Base-by-base conservation (phyloP, 2,888 invertebrate genomes). In the Pachliopta kotzebuea region DNA sequence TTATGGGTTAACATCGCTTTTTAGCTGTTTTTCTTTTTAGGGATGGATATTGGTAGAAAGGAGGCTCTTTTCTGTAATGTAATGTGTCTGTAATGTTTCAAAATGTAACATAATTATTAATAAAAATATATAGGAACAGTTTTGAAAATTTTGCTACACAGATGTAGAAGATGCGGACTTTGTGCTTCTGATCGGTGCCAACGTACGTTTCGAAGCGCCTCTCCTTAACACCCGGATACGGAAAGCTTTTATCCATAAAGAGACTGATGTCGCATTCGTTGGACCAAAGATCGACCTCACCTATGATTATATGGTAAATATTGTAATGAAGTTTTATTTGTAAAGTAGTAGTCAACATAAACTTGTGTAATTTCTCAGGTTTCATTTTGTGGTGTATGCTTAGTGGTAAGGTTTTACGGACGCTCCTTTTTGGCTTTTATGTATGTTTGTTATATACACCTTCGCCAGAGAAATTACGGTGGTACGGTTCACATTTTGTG, bases 161-260 rank as follows among this genome's bases (percentile, higher is more conserved):
- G 95, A 95, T 56, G 93, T 99, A 31, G 99, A 99, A 86, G 96
- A 98, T 67, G 96, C 99, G 0, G 99, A 99, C 87, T 94, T 96
- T 64, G 94, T 99, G 23, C 90, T 99, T 0, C 90, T 99, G 60
- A 95, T 99, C 74, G 99, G 99, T 63, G 98, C 98, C 1, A 99
- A 99, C 92, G 97, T 98, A 0, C 94, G 99, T 60, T 98, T 96
- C 84, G 99, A 99, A 90, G 99, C 99, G 52, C 99, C 99, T 0
- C 91, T 99, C 37, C 92, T 99, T 66, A 99, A 99, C 88, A 96
- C 99, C 0, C 94, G 99, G 75, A 94, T 99, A 70, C 95, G 99
- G 67, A 99, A 99, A 88, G 95, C 96, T 66, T 99, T 96, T 91
- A 93, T 99, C n/a, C 98, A 99, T 81, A 97, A 97, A 83, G 98